Evolutionary conservation across 2,113 vertebrate genomes (phyloP), one percentile per base, ranked within the genome.

Genomic region (Siphamia tubifer): DNA sequence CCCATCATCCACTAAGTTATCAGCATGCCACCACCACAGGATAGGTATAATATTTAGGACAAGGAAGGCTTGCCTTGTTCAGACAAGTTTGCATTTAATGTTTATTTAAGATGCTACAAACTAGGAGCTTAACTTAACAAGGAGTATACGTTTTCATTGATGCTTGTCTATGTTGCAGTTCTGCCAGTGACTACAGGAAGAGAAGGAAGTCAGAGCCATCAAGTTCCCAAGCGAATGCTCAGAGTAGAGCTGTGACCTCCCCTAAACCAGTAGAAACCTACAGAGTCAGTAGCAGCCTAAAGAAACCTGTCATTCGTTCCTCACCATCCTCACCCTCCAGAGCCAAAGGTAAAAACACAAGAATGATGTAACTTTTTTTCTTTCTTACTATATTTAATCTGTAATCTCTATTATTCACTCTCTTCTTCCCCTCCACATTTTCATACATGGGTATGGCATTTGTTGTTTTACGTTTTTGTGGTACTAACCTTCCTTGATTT

Each of bases 181-280:
- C 91, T 25, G 90, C 94, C 10, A 93, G 96, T 9, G 98, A 99
- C 91, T 98, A 96, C 81, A 94, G 96, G 35, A 99, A 98, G 71
- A 91, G 98, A 42, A 92, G 98, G 94, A 98, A 96, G 95, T 98
- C 97, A 0, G 98, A 99, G 83, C 98, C 98, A 3, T 87, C 94
- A 0, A 95, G 94, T 19, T 93, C 91, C 40, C 96, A 94, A 13
- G 93, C 90, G 8, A 91, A 89, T 40, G 65, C 63, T 1, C 85
- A 91, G 45, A 91, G 87, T 4, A 81, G 85, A 17, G 89, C 85
- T 81, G 89, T 85, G 27, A 62, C 74, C 0, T 89, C 89, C 47
- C 87, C 87, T 1, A 89, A 92, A 40, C 81, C 75, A 4, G 85
- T 85, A 4, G 94, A 95, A 75, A 63, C 83, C 23, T 90, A 90